Evolutionary conservation across 2,888 invertebrate genomes (phyloP).

Genomic region (Drosophila greeni): DNA sequence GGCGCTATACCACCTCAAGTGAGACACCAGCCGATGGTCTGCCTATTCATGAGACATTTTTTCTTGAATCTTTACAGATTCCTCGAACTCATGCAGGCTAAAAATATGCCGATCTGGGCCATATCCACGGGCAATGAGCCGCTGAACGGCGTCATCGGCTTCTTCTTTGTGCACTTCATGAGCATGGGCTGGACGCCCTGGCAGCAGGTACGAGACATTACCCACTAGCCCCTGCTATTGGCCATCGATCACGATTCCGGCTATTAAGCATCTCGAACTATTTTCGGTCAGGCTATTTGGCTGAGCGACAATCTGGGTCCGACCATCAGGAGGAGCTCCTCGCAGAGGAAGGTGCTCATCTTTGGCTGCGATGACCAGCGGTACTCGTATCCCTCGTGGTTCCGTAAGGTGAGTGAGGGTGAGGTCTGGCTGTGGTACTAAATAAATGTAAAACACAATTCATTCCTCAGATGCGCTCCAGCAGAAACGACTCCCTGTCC

Average conservation of each 20-base stretch:
- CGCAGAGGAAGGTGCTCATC: constrained; percentile 83
- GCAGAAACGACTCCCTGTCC: constrained; percentile 80
- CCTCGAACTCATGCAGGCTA: constrained; percentile 86
- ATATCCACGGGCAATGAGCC: constrained; percentile 95
- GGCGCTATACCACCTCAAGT: constrained; percentile 90
- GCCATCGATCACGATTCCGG: constrained; percentile 29
- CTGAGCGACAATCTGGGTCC: constrained; percentile 87
- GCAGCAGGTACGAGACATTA: constrained; percentile 78
- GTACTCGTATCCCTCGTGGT: constrained; percentile 83
- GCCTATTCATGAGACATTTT: constrained; percentile 5
- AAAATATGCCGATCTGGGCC: constrained; percentile 87
- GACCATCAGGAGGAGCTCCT: constrained; percentile 81
- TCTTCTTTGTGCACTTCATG: constrained; percentile 82
- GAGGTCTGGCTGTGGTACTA: background rate
- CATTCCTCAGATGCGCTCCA: constrained; percentile 80
- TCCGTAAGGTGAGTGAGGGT: constrained; percentile 81
- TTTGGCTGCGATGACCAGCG: constrained; percentile 89
- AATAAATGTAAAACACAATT: background rate
- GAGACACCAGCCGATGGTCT: constrained; percentile 10
- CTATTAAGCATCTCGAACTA: constrained; percentile 32
- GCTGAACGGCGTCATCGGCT: constrained; percentile 82
- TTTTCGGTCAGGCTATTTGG: constrained; percentile 82
- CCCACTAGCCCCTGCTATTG: constrained; percentile 10
- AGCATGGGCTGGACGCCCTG: constrained; percentile 88
- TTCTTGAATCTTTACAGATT: constrained; percentile 56